A percentile compares a stretch with the other conserved stretches of the same genome.
phyloP scores from a whole-genome alignment of 2,113 vertebrate genomes.

The Tachysurus vachellii region DNA sequence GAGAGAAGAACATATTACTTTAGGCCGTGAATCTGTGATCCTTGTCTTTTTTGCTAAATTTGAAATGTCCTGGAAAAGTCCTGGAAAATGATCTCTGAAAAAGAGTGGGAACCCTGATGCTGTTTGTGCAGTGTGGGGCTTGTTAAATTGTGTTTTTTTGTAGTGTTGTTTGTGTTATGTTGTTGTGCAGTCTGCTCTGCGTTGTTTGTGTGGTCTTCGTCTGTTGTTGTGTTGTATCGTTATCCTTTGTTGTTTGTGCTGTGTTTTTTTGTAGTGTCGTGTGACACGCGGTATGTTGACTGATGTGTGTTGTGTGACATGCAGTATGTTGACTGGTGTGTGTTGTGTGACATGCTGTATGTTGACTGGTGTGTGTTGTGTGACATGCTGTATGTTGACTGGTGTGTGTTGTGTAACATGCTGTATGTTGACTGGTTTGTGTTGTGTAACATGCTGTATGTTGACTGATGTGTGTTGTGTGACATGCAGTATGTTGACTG shows the following conservation, averaged over 20 bases:
- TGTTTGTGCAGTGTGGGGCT: too few species aligned
- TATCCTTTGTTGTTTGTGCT: too few species aligned
- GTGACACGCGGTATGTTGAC: background rate
- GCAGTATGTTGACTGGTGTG: background rate
- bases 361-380: background rate
- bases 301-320: background rate
- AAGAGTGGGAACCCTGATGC: too few species aligned
- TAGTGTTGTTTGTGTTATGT: background rate
- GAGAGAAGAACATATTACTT: too few species aligned
- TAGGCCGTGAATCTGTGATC: too few species aligned
- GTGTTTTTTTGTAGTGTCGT: background rate
- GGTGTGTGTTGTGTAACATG: background rate
- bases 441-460: background rate
- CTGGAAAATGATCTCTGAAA: too few species aligned
- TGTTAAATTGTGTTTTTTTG: background rate
- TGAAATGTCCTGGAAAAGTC: too few species aligned
- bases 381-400: background rate
- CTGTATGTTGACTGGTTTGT: background rate
- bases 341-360: slow-evolving; percentile 50
- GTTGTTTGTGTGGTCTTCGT: background rate
- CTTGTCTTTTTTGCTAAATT: too few species aligned
- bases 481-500: background rate
- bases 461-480: background rate
- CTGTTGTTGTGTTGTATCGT: too few species aligned
- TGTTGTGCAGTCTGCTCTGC: background rate